A percentile compares a stretch with the other conserved stretches of the same genome.
Evolutionary conservation across 1,140 invertebrate genomes (phyloP).

Genomic region (Homarus americanus): DNA sequence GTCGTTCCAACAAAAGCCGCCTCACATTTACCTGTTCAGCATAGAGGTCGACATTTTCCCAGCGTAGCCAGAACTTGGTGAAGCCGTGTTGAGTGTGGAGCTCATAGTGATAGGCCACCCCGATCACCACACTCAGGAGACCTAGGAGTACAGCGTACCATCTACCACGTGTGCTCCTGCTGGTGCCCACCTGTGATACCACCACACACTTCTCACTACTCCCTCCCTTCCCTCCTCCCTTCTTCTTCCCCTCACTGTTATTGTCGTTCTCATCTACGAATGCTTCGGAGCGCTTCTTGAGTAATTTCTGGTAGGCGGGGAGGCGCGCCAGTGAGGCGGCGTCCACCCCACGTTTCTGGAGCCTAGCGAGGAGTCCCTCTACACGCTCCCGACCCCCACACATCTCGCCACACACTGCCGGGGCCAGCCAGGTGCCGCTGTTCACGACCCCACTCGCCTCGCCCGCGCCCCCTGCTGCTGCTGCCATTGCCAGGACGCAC

Average conservation of each 20-base stretch:
- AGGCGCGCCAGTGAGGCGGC: slow-evolving; percentile 20
- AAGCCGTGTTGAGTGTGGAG: slow-evolving; percentile 57
- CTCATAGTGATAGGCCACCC: slow-evolving; percentile 33
- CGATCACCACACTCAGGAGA: slow-evolving; percentile 5
- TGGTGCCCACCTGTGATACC: not conserved
- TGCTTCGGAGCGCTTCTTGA: slow-evolving; percentile 26
- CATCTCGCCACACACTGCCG: slow-evolving; percentile 49
- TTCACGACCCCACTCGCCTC: not conserved
- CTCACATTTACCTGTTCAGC: slow-evolving; percentile 44
- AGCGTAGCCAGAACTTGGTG: slow-evolving; percentile 50
- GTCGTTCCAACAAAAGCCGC: not conserved
- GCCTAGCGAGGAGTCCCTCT: slow-evolving; percentile 27
- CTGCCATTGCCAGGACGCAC: too few relatives aligned
- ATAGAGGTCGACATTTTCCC: slow-evolving; percentile 59
- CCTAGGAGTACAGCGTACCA: slow-evolving; percentile 19
- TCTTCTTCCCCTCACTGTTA: not conserved
- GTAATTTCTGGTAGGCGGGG: slow-evolving; percentile 47
- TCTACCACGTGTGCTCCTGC: slow-evolving; percentile 34
- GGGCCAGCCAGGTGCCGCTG: too few relatives aligned
- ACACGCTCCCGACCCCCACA: slow-evolving; percentile 50
- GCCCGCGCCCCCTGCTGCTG: not conserved
- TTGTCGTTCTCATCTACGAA: slow-evolving; percentile 33
- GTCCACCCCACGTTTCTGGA: slow-evolving; percentile 57
- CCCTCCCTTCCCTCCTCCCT: too few relatives aligned
- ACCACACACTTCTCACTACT: not conserved